These are phyloP conservation scores for Drosophila pseudotalamancana DNA, from an alignment of 2,888 invertebrate genomes.

Conservation along the genomic window DNA sequence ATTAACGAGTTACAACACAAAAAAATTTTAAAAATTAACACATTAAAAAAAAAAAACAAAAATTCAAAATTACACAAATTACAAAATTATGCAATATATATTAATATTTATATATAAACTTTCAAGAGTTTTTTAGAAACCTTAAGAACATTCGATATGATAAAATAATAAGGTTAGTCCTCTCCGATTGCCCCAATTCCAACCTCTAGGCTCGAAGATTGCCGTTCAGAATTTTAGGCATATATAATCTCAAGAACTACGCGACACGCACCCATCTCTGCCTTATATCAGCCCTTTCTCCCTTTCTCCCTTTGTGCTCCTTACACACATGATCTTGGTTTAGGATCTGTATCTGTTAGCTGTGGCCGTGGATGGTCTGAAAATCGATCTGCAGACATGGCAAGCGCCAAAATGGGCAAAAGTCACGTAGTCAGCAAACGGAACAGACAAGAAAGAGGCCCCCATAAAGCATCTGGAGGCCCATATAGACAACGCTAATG, in stretches of 20 bases:
- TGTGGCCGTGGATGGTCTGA: conserved; percentile 47
- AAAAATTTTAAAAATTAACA: no score
- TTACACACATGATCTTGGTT: conserved; percentile 2
- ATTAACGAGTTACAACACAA: no score
- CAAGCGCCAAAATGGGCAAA: conserved; percentile 60
- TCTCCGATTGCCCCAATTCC: no score
- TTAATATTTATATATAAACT: no score
- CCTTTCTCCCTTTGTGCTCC: neutral
- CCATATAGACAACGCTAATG: conserved; percentile 74
- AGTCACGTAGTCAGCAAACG: conserved; percentile 72
- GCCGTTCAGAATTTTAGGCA: no score
- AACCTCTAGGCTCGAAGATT: no score
- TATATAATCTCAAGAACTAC: neutral
- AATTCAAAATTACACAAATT: no score
- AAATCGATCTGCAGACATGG: conserved; percentile 67
- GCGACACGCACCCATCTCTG: neutral
- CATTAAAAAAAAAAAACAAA: no score
- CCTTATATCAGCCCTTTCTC: neutral
- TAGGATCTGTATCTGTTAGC: conserved; percentile 53
- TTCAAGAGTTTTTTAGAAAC: no score
- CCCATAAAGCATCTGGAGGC: conserved; percentile 40
- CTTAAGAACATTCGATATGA: no score
- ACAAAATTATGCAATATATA: no score
- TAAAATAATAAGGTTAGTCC: no score
- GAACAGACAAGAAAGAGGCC: conserved; percentile 46